phyloP scores from a whole-genome alignment of 2,888 invertebrate genomes.

The Nebria salina region DNA sequence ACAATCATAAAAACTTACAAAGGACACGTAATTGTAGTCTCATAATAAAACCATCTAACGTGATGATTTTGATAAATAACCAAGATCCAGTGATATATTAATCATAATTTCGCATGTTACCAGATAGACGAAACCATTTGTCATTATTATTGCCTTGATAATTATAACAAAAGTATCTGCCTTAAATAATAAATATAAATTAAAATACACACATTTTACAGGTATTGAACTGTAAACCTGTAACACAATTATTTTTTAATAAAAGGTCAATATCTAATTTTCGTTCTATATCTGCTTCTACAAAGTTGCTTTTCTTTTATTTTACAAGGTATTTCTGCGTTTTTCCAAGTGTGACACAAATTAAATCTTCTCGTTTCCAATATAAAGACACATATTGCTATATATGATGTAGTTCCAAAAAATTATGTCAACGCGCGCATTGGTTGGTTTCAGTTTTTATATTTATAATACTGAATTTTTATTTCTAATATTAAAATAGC shows the following conservation, averaged over 20 bases:
- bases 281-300: neutral
- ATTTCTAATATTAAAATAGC: too few relatives aligned
- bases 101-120: neutral
- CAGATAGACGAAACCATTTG: neutral
- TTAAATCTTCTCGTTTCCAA: neutral
- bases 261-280: neutral
- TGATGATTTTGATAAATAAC: neutral
- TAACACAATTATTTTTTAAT: too few relatives aligned
- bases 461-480: too few relatives aligned
- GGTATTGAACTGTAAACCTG: too few relatives aligned
- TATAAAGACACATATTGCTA: neutral
- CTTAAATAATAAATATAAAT: neutral
- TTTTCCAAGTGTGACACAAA: neutral
- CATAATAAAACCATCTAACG: neutral
- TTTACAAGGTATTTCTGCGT: neutral
- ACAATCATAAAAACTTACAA: neutral
- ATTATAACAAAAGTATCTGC: neutral
- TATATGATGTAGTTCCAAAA: neutral
- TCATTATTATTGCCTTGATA: neutral
- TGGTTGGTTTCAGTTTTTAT: neutral
- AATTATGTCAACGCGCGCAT: neutral
- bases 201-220: too few relatives aligned
- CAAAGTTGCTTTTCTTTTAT: neutral
- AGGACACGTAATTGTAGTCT: neutral
- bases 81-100: neutral